Conservation (phyloP, 1,140 invertebrate species). For the Trypoxylus dichotomus region DNA sequence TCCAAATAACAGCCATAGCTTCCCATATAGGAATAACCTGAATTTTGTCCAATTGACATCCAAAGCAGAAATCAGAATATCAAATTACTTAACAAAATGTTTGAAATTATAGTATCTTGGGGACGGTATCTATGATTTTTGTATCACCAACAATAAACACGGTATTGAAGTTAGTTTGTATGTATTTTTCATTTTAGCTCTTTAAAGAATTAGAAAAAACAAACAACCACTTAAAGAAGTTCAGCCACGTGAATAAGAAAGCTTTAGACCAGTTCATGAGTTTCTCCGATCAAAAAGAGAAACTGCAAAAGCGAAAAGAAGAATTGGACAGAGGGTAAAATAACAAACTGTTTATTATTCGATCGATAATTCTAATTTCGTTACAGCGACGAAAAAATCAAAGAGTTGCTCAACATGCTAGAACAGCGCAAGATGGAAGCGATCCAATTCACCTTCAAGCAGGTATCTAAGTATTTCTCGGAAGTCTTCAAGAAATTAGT, state of each 20-base stretch:
- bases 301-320: constrained; percentile 93
- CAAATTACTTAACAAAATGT: no score
- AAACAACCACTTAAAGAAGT: constrained; percentile 98
- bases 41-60: no score
- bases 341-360: no score
- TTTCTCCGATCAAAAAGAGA: constrained; percentile 98
- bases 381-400: constrained; percentile 87
- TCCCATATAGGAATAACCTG: no score
- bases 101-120: no score
- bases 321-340: constrained; percentile 95
- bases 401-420: constrained; percentile 91
- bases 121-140: no score
- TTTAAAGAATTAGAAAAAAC: constrained; percentile 95
- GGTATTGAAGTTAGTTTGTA: not conserved
- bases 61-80: no score
- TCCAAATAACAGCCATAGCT: no score
- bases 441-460: constrained; percentile 98
- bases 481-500: constrained; percentile 99
- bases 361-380: no score
- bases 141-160: no score
- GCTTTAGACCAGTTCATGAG: constrained; percentile 98
- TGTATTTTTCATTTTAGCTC: constrained; percentile 60
- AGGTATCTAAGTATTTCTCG: constrained; percentile 97
- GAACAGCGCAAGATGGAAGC: constrained; percentile 97
- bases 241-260: constrained; percentile 99